Base-by-base conservation (phyloP, 2,888 invertebrate species). In the Ennomos fuscantarius region DNA sequence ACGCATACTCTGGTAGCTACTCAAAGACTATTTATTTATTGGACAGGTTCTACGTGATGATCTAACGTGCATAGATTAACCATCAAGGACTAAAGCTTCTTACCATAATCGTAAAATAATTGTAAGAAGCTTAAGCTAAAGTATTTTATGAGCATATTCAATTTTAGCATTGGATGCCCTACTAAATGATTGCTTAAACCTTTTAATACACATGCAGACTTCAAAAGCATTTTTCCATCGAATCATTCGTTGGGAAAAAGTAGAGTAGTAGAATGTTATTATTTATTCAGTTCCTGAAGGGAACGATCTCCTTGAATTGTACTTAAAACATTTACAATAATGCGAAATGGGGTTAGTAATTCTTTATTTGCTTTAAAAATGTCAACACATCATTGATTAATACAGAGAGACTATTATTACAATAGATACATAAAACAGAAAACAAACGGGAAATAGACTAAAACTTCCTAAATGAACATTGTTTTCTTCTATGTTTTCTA, bases 1-100 rank as follows among this genome's bases (percentile, higher is more conserved):
- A 56, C 63, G 59, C 54, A 66, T 65, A 52, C 63, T 67, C 49
- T 54, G 36, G 65, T 73, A 73, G 73, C 62, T 74, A 73, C 74
- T 76, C 74, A 76, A 76, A 80, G 76, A 74, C 48, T 52, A 53
- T 46, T 76, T 78, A 79, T 73, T 72, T 78, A 79, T 73, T 72
- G 76, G 71, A 86, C 87, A 79, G 82, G 86, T 87, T 86, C 74
- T 74, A 69, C 66, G 61, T 59, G 87, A 87, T 88, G 89, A 88
- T 84, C 87, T 89, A 86, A 88, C 75, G 63, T 82, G 84, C 81
- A 84, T 86, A 82, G 76, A 87, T 86, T 86, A 82, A 68, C 67
- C 69, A 72, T 69, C 83, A 83, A 85, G 84, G 81, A 81, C 75
- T 63, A 54, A 43, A 60, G 49, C 54, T 60, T 62, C 48, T 60